These are phyloP conservation scores for Dendronephthya gigantea DNA, from an alignment of 64 coral and sea anemone genomes.

Conservation along the genomic window DNA sequence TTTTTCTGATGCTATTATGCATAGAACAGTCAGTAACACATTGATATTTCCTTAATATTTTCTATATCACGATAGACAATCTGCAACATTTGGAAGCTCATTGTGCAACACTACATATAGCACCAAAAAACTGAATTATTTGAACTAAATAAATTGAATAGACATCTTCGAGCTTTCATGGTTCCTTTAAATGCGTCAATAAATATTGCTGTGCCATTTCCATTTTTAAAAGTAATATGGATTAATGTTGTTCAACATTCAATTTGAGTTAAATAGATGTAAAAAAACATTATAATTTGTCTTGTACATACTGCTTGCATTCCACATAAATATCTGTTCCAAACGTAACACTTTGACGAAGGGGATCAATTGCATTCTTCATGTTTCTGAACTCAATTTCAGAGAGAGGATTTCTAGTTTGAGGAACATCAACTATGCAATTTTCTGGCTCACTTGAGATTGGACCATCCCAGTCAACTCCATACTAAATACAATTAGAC, in stretches of 20 bases:
- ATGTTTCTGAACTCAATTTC: constrained; percentile 27
- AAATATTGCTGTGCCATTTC: background rate
- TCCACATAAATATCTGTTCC: constrained; percentile 44
- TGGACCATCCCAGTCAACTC: constrained; percentile 42
- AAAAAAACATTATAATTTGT: background rate
- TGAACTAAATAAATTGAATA: no score
- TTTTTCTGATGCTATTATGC: no score
- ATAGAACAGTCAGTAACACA: no score
- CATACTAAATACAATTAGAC: constrained; percentile 6
- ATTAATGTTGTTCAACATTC: no score
- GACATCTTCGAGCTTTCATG: no score
- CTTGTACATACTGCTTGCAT: constrained; percentile 11
- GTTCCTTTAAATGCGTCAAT: no score
- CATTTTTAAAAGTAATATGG: background rate
- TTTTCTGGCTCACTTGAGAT: constrained; percentile 15
- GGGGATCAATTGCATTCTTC: constrained; percentile 22
- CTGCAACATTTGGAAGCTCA: no score
- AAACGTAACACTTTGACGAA: constrained; percentile 26
- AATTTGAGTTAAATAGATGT: no score
- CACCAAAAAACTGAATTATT: no score
- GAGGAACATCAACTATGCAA: constrained; percentile 34
- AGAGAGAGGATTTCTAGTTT: constrained; percentile 21
- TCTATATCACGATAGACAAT: no score
- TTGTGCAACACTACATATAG: no score
- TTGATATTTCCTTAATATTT: no score